Evolutionary conservation across 2,888 invertebrate species (phyloP).

Genomic region (Blastobasis lacticolella): DNA sequence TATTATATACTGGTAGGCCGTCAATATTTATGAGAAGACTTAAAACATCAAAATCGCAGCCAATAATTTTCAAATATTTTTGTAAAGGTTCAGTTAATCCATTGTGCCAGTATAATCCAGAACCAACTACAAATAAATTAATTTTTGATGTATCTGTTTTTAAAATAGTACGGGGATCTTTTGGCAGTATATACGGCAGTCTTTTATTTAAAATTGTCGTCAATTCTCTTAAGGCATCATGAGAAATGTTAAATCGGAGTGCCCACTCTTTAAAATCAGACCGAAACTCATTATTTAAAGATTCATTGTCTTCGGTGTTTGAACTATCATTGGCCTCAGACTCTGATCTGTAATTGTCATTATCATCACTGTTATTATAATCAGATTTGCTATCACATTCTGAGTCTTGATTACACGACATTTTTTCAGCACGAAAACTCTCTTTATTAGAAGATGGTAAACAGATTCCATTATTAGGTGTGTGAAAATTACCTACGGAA

Average conservation of each 20-base stretch:
- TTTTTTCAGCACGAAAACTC: background rate
- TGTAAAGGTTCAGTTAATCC: constrained; percentile 3
- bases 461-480: background rate
- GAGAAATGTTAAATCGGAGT: background rate
- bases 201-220: no score
- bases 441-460: no score
- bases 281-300: constrained; percentile 1
- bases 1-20: constrained; percentile 8
- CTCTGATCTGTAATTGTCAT: background rate
- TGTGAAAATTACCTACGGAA: constrained; percentile 4
- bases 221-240: background rate
- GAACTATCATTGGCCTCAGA: background rate
- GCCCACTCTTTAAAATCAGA: background rate
- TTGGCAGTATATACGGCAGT: no score
- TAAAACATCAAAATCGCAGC: background rate
- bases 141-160: no score
- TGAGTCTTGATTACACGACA: background rate
- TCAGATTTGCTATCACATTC: background rate
- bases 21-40: constrained; percentile 6
- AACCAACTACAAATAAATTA: background rate
- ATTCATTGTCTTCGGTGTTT: background rate
- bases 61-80: constrained; percentile 3
- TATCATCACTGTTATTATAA: background rate
- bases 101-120: constrained; percentile 7
- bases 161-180: no score